These are phyloP conservation scores for Ambastaia sidthimunki DNA, from an alignment of 2,797 vertebrate species.

Conservation along the genomic window DNA sequence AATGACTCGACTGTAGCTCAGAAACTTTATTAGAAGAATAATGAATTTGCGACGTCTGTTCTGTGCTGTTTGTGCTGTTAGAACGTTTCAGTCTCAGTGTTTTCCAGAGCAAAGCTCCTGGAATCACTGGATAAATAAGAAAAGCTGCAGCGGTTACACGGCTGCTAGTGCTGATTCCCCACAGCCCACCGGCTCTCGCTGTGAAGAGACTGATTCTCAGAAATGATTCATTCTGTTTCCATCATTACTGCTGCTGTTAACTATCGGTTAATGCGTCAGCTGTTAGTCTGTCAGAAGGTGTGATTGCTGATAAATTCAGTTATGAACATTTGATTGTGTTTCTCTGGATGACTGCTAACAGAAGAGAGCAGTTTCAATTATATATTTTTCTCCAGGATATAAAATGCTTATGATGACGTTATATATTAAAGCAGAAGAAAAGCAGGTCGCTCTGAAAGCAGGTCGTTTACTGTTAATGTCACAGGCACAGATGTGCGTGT, in stretches of 20 bases:
- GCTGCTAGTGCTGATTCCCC: slow-evolving; percentile 29
- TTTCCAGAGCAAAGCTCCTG: slow-evolving; percentile 12
- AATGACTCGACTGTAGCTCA: background rate
- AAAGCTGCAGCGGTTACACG: slow-evolving; percentile 34
- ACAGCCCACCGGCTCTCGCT: slow-evolving; percentile 9
- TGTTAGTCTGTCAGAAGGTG: slow-evolving; percentile 40
- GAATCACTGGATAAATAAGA: slow-evolving; percentile 49
- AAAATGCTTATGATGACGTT: slow-evolving; percentile 15
- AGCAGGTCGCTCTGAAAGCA: background rate
- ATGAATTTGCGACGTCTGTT: background rate
- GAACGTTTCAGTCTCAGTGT: slow-evolving; percentile 9
- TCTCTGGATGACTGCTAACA: slow-evolving; percentile 21
- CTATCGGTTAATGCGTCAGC: slow-evolving; percentile 19
- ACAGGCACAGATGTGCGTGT: background rate
- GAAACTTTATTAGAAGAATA: slow-evolving; percentile 15
- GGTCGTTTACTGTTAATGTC: background rate
- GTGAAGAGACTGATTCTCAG: slow-evolving; percentile 19
- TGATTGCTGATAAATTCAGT: slow-evolving; percentile 15
- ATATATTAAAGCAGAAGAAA: slow-evolving; percentile 13
- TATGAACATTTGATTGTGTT: slow-evolving; percentile 47
- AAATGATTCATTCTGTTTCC: slow-evolving; percentile 17
- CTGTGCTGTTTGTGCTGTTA: background rate
- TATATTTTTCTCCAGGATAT: slow-evolving; percentile 24
- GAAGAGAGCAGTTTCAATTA: slow-evolving; percentile 5
- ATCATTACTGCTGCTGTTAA: slow-evolving; percentile 35